These are phyloP conservation scores for Peucedramus taeniatus DNA, from an alignment of 2,113 vertebrate genomes.

Conservation along the genomic window DNA sequence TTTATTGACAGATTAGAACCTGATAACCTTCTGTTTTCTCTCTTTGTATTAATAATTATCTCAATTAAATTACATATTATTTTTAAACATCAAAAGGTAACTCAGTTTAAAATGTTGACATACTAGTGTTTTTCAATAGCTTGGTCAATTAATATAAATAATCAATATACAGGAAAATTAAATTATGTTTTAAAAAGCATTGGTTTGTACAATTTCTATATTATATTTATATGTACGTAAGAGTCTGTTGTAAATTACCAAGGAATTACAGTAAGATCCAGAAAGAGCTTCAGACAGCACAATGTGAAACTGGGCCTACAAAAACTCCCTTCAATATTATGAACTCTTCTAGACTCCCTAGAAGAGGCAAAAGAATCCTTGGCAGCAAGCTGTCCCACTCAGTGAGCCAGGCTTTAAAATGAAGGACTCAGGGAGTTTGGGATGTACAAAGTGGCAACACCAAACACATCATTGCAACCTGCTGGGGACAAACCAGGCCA, in stretches of 20 bases:
- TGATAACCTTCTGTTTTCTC: not conserved
- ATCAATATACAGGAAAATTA: not conserved
- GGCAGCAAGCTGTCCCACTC: not conserved
- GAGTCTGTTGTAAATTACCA: not conserved
- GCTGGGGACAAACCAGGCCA: not conserved
- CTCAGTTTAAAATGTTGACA: not conserved
- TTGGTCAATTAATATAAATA: not conserved
- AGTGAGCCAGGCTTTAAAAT: not conserved
- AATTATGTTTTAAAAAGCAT: not conserved
- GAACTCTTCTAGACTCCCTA: not conserved
- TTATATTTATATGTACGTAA: not conserved
- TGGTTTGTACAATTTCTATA: not conserved
- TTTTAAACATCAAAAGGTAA: not conserved
- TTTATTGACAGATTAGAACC: not conserved
- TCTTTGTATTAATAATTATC: not conserved
- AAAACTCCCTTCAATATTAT: not conserved
- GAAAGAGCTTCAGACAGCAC: not conserved
- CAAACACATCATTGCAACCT: not conserved
- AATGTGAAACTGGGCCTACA: not conserved
- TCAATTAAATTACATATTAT: not conserved
- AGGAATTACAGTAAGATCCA: not conserved
- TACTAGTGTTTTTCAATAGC: not conserved
- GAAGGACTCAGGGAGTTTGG: not conserved
- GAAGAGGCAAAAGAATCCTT: not conserved
- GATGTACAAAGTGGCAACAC: not conserved